phyloP scores from a whole-genome alignment of 2,113 vertebrate genomes.

The Chaetura pelagica region DNA sequence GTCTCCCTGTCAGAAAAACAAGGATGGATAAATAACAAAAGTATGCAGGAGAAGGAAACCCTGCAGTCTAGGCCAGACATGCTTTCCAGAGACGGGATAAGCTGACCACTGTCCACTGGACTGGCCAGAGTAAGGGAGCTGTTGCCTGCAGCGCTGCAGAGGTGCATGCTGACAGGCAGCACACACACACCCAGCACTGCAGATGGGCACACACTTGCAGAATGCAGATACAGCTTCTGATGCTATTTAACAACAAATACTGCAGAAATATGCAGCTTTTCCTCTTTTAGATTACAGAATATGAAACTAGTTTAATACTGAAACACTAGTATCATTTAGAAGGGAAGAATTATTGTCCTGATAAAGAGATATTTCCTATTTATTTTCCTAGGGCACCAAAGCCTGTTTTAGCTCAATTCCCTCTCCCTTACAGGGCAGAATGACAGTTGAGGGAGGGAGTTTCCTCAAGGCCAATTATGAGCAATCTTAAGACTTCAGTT shows the following conservation, averaged over 20 bases:
- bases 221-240: background rate
- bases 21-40: background rate
- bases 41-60: background rate
- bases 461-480: background rate
- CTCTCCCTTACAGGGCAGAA: background rate
- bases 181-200: background rate
- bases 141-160: slow-evolving; percentile 15
- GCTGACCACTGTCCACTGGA: background rate
- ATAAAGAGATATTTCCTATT: background rate
- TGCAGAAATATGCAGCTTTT: background rate
- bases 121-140: rapidly evolving
- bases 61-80: background rate
- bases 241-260: background rate
- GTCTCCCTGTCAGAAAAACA: background rate
- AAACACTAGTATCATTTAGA: background rate
- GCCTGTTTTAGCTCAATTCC: background rate
- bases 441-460: background rate
- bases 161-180: background rate
- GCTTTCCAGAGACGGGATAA: background rate
- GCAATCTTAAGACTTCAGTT: background rate
- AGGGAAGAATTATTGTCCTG: background rate
- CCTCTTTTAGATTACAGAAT: background rate
- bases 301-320: background rate
- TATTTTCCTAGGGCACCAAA: background rate
- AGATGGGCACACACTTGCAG: background rate